Evolutionary conservation across 2,888 invertebrate species (phyloP), one percentile per base, ranked within the genome.

Genomic region (Helicoverpa assulta): DNA sequence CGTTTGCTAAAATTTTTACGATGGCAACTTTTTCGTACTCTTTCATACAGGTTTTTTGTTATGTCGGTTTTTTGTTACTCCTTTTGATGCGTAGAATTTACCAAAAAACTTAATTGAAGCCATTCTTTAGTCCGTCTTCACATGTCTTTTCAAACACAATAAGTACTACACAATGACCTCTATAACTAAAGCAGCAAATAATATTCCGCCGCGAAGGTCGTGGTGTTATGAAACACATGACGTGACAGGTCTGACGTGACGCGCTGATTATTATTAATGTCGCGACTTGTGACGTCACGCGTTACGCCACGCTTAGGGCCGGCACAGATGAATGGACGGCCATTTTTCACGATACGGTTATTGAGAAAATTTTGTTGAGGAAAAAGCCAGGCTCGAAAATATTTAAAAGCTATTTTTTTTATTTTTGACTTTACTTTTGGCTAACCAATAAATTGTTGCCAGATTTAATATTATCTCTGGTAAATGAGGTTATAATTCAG

Each of bases 201-300:
- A 64, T 65, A 70, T 70, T 67, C 29, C 33, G 37, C 40, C 19
- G 18, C 29, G 62, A 80, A 80, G 84, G 84, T 71, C 71, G 67
- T 59, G 54, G 55, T 64, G 70, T 73, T 66, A 70, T 72, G 82
- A 71, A 80, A 71, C 85, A 76, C 73, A 74, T 71, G 71, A 80
- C 72, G 82, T 67, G 78, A 78, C 80, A 77, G 63, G 69, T 56
- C 70, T 69, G 71, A 75, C 77, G 72, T 67, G 79, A 76, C 73
- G 69, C 73, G 63, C 70, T 83, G 83, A 83, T 84, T 84, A 76
- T 80, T 83, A 83, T 82, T 82, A 82, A 84, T 84, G 83, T 69
- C 61, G 18, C 58, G 77, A 57, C 63, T 64, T 67, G 59, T 76
- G 83, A 83, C 76, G 81, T 82, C 81, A 80, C 40, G 63, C 52